Evolutionary conservation across 2,113 vertebrate genomes (phyloP).

Genomic region (Xerus inauris): DNA sequence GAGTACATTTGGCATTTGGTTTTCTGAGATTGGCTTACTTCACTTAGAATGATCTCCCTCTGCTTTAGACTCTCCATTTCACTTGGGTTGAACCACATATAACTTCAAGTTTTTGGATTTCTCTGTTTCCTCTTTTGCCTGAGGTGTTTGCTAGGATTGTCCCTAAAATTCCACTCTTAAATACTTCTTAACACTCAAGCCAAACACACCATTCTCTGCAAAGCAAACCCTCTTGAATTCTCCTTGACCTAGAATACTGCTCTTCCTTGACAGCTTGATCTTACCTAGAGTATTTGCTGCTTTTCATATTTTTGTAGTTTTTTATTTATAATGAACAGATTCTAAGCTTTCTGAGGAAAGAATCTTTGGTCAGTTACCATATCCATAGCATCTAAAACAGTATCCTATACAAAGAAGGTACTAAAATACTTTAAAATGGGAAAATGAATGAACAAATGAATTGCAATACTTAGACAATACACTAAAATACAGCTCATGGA

Average conservation of each 20-base stretch:
- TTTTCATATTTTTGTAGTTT: slow-evolving; percentile 18
- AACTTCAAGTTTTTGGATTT: not conserved
- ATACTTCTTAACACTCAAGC: not conserved
- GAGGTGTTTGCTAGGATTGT: not conserved
- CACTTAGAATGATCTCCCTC: no score
- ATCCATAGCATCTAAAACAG: not conserved
- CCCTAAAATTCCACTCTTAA: not conserved
- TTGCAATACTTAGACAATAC: not conserved
- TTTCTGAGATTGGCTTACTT: no score
- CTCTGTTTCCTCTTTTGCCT: not conserved
- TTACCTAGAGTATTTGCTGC: not conserved
- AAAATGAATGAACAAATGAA: not conserved
- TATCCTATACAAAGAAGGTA: not conserved
- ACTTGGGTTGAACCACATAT: not conserved
- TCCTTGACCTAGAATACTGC: not conserved
- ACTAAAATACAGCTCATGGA: not conserved
- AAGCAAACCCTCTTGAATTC: not conserved
- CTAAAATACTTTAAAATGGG: not conserved
- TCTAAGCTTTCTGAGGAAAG: slow-evolving; percentile 36
- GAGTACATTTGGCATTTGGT: no score
- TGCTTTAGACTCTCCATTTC: not conserved
- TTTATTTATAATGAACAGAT: slow-evolving; percentile 5
- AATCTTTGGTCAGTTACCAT: not conserved
- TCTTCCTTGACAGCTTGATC: not conserved
- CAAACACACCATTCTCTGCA: not conserved